Base-by-base conservation (phyloP, 2,797 vertebrate genomes). In the Aplochiton taeniatus region DNA sequence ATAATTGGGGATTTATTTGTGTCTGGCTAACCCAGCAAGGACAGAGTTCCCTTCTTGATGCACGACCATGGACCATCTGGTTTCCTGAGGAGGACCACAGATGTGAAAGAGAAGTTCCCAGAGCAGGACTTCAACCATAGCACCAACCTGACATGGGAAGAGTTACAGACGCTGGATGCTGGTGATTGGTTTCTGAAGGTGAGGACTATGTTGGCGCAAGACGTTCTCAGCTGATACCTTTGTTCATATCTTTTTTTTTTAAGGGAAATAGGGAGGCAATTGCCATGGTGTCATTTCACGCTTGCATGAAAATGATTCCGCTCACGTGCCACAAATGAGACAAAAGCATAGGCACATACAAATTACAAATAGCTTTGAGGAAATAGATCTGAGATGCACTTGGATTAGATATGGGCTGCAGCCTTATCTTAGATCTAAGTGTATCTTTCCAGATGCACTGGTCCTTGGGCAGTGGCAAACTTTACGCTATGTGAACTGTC, bases 141-240 rank as follows among this genome's bases (percentile, higher is more conserved):
- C 85, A 72, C 64, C 0, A 42, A 91, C 70, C 87, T 96, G 70
- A 95, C 87, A 49, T 95, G 92, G 92, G 4, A 74, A 0, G 88
- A 95, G 18, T 83, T 98, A 54, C 69, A 84, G 81, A 83, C 18
- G 47, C 80, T 99, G 61, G 94, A 96, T 55, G 95, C 96, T 5
- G 96, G 97, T n/a, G 70, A 92, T 71, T 97, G 96, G 94, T 99
- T 98, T 79, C 13, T 95, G 16, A 68, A 95, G 94, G 97, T 98
- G 77, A 95, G 83, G n/a, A 8, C 9, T 57, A 47, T 47, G 64
- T 41, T 12, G 43, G n/a, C n/a, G 4, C 20, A n/a, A 8, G 10
- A 16, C 13, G 8, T 42, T 41, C n/a, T 51, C n/a, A n/a, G n/a
- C n/a, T n/a, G n/a, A n/a, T 50, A 8, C 14, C 13, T 49, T 61